These are phyloP conservation scores for Leptopterna dolabrata DNA, from an alignment of 2,888 invertebrate genomes.

Conservation along the genomic window DNA sequence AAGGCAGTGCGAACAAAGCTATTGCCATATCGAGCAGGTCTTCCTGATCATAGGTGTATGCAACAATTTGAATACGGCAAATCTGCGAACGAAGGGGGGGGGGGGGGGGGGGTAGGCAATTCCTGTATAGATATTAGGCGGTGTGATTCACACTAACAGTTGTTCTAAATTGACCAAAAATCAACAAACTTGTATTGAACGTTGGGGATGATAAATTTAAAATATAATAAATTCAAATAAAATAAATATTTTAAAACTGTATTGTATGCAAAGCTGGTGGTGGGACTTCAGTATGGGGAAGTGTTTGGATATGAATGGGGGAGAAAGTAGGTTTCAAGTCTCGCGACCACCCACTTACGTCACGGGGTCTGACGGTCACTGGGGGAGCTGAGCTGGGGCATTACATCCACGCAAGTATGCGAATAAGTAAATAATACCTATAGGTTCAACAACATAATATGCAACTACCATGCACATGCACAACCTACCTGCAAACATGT, in stretches of 20 bases:
- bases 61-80: no score
- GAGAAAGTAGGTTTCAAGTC: slow-evolving; percentile 32
- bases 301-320: slow-evolving; percentile 30
- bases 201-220: neutral
- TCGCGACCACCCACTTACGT: slow-evolving; percentile 15
- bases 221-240: no score
- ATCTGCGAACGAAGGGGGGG: no score
- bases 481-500: no score
- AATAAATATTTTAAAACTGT: no score
- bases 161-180: neutral
- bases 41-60: no score
- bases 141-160: no score
- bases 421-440: neutral
- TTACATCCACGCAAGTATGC: neutral
- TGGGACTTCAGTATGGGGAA: neutral
- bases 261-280: neutral
- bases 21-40: no score
- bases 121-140: no score
- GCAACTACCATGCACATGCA: neutral
- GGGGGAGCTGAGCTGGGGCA: neutral
- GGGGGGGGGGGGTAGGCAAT: no score
- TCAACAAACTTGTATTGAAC: neutral
- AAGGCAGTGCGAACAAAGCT: no score
- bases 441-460: no score
- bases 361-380: neutral